Evolutionary conservation across 2,797 vertebrate species (phyloP).

Genomic region (Thalassophryne amazonica): DNA sequence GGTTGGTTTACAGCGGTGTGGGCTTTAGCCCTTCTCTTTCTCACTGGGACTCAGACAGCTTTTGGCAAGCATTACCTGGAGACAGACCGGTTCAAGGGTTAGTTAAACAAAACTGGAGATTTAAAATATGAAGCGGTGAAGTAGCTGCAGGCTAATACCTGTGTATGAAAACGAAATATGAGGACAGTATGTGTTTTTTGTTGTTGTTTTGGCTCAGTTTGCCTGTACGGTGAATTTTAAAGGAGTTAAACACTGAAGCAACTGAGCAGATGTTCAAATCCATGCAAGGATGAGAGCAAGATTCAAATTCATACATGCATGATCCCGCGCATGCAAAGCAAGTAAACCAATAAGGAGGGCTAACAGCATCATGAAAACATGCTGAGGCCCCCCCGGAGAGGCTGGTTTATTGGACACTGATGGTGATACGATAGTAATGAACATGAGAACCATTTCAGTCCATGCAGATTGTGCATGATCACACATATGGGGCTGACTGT

Average conservation of each 20-base stretch:
- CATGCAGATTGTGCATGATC: too few species aligned
- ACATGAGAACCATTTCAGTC: too few species aligned
- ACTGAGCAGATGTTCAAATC: not conserved
- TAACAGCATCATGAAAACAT: too few species aligned
- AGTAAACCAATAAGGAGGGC: too few species aligned
- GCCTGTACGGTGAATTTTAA: not conserved
- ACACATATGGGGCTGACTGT: too few species aligned
- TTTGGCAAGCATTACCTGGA: conserved; percentile 85
- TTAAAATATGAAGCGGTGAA: conserved; percentile 3
- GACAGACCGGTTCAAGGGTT: conserved; percentile 32
- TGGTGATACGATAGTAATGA: too few species aligned
- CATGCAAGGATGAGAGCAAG: too few species aligned
- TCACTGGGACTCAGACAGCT: conserved; percentile 81
- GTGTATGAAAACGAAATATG: conserved; percentile 10
- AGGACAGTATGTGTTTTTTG: not conserved
- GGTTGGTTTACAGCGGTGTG: conserved; percentile 44
- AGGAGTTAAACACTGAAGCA: not conserved
- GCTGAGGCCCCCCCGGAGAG: too few species aligned
- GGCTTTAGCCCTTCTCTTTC: conserved; percentile 85
- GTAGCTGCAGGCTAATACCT: not conserved
- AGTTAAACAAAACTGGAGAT: conserved; percentile 6
- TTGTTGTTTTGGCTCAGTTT: not conserved
- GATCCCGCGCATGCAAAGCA: too few species aligned
- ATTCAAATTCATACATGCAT: too few species aligned
- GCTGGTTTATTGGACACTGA: too few species aligned